phyloP scores from a whole-genome alignment of 2,888 invertebrate species.

The Thereva nobilitata region DNA sequence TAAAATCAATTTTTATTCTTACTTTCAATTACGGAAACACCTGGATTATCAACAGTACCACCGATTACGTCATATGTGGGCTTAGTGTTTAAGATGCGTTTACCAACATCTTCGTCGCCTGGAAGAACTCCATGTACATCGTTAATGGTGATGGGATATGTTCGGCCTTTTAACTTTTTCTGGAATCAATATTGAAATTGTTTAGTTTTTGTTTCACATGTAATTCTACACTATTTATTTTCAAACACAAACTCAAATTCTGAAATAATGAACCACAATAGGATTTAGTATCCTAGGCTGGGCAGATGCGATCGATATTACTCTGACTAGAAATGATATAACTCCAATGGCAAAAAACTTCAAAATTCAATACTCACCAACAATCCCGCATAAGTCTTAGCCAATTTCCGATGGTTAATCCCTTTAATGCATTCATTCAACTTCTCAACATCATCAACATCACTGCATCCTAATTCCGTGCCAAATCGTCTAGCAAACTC shows the following conservation, averaged over 20 bases:
- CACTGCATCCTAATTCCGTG: neutral
- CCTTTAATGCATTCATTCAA: neutral
- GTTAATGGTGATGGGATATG: slow-evolving; percentile 14
- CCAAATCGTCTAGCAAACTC: slow-evolving; percentile 41
- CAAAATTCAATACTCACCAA: too few species aligned
- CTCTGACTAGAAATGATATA: too few species aligned
- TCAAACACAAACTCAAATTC: neutral
- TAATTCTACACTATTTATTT: neutral
- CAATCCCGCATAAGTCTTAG: slow-evolving; percentile 43
- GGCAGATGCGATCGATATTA: too few species aligned
- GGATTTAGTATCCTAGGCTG: too few species aligned
- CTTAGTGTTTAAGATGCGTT: slow-evolving; percentile 25
- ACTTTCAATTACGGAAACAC: slow-evolving; percentile 22
- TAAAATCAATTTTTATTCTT: neutral
- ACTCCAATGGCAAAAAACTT: too few species aligned
- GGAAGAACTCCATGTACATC: slow-evolving; percentile 5
- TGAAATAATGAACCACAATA: neutral
- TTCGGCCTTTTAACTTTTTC: slow-evolving; percentile 3
- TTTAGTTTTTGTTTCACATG: neutral
- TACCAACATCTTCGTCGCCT: neutral
- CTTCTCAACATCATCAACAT: neutral
- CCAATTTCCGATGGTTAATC: neutral
- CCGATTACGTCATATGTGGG: slow-evolving; percentile 32
- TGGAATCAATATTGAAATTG: neutral
- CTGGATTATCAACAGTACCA: slow-evolving; percentile 32